Percentiles rank a stretch among this genome's conserved stretches.
phyloP scores from a whole-genome alignment of 2,797 vertebrate species.

The Sebastes jordani region DNA sequence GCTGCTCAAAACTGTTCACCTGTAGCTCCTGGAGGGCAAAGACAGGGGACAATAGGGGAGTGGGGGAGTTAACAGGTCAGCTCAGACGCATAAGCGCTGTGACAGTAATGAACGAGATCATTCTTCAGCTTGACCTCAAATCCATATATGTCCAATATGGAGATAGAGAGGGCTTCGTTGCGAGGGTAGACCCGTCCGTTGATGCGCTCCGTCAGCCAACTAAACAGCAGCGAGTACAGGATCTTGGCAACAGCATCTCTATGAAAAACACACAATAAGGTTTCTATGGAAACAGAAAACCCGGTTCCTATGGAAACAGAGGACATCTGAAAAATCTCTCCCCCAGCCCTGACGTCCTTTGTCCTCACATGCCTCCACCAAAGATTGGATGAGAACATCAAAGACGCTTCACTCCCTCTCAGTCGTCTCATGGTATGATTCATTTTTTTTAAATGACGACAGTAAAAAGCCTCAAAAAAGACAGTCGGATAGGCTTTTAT shows the following conservation, averaged over 20 bases:
- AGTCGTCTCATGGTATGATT: conserved; percentile 35
- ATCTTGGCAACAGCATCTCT: conserved; percentile 96
- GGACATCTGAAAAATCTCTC: conserved; percentile 73
- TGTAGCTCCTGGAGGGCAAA: conserved; percentile 85
- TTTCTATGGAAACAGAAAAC: conserved; percentile 78
- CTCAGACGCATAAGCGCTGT: background rate
- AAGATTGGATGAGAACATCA: conserved; percentile 66
- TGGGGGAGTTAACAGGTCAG: background rate
- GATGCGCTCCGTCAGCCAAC: conserved; percentile 93
- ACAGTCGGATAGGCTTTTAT: conserved; percentile 18
- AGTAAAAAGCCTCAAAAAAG: conserved; percentile 30
- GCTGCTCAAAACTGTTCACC: conserved; percentile 97
- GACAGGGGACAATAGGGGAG: conserved; percentile 9
- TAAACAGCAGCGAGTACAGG: conserved; percentile 93
- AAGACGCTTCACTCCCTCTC: conserved; percentile 37
- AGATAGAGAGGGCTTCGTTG: conserved; percentile 89
- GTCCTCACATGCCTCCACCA: conserved; percentile 73
- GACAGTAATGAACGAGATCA: background rate
- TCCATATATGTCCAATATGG: conserved; percentile 96
- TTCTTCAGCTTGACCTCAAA: conserved; percentile 87
- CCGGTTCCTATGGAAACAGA: conserved; percentile 80
- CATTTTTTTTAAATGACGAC: conserved; percentile 7
- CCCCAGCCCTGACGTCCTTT: conserved; percentile 63
- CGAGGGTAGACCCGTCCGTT: conserved; percentile 91
- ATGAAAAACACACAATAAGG: conserved; percentile 71